Conservation (phyloP, 30 jellyfish, hydroid and myxozoan genomes). For the Morbakka virulenta region DNA sequence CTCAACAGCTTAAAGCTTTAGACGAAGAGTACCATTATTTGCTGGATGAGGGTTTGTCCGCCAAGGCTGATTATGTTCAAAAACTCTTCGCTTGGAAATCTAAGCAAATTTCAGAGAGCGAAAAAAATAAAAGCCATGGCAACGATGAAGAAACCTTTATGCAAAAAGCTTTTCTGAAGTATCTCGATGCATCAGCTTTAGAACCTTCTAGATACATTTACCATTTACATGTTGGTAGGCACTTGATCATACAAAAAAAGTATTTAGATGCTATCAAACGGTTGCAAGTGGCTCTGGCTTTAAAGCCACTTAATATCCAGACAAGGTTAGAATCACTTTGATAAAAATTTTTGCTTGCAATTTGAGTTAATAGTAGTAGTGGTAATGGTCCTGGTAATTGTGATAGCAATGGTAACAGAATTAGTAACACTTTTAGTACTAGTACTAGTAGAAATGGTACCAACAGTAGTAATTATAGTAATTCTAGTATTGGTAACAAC, state of each 20-base stretch:
- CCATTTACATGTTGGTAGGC: constrained; percentile 75
- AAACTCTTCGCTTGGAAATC: constrained; percentile 72
- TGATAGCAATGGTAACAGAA: no score
- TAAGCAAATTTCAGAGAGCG: constrained; percentile 9
- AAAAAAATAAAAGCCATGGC: not conserved
- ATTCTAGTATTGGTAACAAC: no score
- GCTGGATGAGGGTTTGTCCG: constrained; percentile 61
- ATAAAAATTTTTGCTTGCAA: no score
- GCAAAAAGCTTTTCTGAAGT: constrained; percentile 57
- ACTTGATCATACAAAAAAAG: constrained; percentile 37
- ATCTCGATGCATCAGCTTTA: constrained; percentile 58
- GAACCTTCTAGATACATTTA: constrained; percentile 25
- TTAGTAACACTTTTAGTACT: no score
- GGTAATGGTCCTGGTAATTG: no score
- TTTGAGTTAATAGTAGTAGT: no score
- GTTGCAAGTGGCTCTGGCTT: constrained; percentile 65
- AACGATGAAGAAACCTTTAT: constrained; percentile 18
- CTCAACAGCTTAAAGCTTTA: constrained; percentile 62
- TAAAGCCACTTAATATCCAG: constrained; percentile 65
- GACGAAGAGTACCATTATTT: constrained; percentile 76
- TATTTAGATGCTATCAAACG: constrained; percentile 60
- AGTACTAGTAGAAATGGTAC: no score
- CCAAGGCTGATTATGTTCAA: constrained; percentile 83
- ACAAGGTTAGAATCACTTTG: constrained; percentile 58
- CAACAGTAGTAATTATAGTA: no score